phyloP scores from a whole-genome alignment of 64 coral and sea anemone genomes.

The Cladopsammia gracilis region DNA sequence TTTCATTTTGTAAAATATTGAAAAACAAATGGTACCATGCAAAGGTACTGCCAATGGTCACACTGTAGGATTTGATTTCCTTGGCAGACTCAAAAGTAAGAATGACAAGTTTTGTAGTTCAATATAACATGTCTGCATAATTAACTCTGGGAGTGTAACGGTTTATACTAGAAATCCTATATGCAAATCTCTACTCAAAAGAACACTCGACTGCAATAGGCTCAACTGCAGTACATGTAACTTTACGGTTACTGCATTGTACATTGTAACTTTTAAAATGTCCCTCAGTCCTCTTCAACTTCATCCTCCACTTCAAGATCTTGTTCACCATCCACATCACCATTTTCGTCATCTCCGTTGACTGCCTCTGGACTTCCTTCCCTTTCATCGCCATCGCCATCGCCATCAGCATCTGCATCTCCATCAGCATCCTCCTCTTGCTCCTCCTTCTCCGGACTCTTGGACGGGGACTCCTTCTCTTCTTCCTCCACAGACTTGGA shows the following conservation, averaged over 20 bases:
- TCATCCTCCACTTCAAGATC: slow-evolving; percentile 49
- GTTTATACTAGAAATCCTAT: too few species aligned
- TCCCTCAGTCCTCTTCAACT: slow-evolving; percentile 41
- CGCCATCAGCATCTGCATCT: slow-evolving; percentile 36
- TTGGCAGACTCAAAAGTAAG: too few species aligned
- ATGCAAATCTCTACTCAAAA: too few species aligned
- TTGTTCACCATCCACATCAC: slow-evolving; percentile 56
- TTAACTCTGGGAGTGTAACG: too few species aligned
- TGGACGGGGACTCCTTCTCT: slow-evolving; percentile 44
- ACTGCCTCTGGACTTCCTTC: slow-evolving; percentile 70
- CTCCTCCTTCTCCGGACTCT: slow-evolving; percentile 53
- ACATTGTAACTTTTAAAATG: neutral
- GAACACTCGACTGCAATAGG: too few species aligned
- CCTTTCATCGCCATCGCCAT: slow-evolving; percentile 65
- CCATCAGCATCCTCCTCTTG: slow-evolving; percentile 58
- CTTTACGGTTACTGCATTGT: neutral
- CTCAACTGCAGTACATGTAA: too few species aligned
- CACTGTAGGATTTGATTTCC: too few species aligned
- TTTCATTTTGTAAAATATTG: too few species aligned
- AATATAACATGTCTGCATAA: too few species aligned
- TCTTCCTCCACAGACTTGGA: slow-evolving; percentile 66
- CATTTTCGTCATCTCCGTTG: slow-evolving; percentile 74
- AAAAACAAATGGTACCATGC: too few species aligned
- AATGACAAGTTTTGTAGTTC: too few species aligned
- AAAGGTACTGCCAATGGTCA: too few species aligned